Base-by-base conservation (phyloP, 1,140 invertebrate species). In the Bombus waltoni region DNA sequence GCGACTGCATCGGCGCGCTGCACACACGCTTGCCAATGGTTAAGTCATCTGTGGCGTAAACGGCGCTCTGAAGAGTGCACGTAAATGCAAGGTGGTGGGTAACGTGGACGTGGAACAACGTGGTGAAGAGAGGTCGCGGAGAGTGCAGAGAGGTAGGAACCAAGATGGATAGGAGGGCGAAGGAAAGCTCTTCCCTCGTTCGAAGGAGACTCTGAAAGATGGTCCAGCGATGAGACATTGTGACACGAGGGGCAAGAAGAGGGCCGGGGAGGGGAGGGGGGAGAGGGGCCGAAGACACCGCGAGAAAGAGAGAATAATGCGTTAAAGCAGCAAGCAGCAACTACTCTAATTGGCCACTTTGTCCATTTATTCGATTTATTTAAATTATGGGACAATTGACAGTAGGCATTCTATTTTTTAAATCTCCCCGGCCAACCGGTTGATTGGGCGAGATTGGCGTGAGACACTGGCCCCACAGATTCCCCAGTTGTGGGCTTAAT, bases 291-390 rank as follows among this genome's bases (percentile, higher is more conserved):
- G 90, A 88, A 92, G 91, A 91, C 88, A 90, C 84, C 81, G 77
- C 93, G 90, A 93, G 92, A 93, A 93, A 93, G 93, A 94, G 93
- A 94, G 93, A 94, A 94, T 93, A 94, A 95, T 94, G 94, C 93
- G 92, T 93, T 94, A 93, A 95, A 95, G 93, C 94, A 94, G 93
- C 93, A 94, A 93, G 90, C 93, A 94, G 92, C 94, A 95, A 95
- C 94, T 95, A 95, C 94, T 95, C 94, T 95, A 95, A 95, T 95
- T 95, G 95, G 94, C 95, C 95, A 95, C 95, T 95, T 95, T 95
- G 95, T 95, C 94, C 95, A 95, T 95, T 95, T 95, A 95, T 95
- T 95, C 95, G 95, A 95, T 95, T 95, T 95, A 95, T 95, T 95
- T 95, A 95, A 95, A 95, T 95, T 95, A 95, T 95, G 94, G 95